phyloP scores from a whole-genome alignment of 2,888 invertebrate genomes.

The Lydus trimaculatus region DNA sequence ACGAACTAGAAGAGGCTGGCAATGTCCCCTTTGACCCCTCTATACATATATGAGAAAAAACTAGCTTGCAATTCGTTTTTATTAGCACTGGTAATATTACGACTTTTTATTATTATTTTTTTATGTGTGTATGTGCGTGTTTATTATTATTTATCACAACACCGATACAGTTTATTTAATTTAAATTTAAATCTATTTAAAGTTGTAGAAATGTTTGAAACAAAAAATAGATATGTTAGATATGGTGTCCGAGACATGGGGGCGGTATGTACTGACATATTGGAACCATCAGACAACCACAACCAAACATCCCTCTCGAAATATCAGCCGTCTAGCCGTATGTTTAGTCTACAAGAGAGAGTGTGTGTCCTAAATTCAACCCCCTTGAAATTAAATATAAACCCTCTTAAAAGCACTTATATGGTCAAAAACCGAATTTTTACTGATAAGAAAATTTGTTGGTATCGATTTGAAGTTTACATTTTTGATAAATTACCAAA shows the following conservation, averaged over 20 bases:
- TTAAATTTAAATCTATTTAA: slow-evolving; percentile 28
- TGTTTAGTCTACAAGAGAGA: slow-evolving; percentile 54
- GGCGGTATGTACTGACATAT: slow-evolving; percentile 59
- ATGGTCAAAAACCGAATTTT: slow-evolving; percentile 23
- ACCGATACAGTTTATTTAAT: slow-evolving; percentile 40
- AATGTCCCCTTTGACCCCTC: slow-evolving; percentile 55
- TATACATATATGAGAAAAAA: slow-evolving; percentile 53
- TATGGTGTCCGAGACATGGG: slow-evolving; percentile 32
- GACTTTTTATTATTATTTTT: slow-evolving; percentile 24
- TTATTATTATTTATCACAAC: slow-evolving; percentile 44
- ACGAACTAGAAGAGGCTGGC: slow-evolving; percentile 48
- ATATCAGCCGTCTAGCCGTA: slow-evolving; percentile 48
- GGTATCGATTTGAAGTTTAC: neutral
- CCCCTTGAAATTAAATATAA: slow-evolving; percentile 24
- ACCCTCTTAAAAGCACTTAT: slow-evolving; percentile 29
- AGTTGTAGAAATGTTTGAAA: neutral
- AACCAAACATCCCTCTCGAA: slow-evolving; percentile 51
- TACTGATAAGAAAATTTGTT: neutral
- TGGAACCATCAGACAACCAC: slow-evolving; percentile 59
- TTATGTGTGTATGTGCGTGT: no score
- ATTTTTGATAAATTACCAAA: neutral
- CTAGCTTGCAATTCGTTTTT: slow-evolving; percentile 36
- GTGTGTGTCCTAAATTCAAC: slow-evolving; percentile 27
- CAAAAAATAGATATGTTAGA: slow-evolving; percentile 3
- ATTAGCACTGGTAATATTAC: slow-evolving; percentile 11